Base-by-base conservation (phyloP, 1,140 invertebrate species). In the Gonioctena quinquepunctata region DNA sequence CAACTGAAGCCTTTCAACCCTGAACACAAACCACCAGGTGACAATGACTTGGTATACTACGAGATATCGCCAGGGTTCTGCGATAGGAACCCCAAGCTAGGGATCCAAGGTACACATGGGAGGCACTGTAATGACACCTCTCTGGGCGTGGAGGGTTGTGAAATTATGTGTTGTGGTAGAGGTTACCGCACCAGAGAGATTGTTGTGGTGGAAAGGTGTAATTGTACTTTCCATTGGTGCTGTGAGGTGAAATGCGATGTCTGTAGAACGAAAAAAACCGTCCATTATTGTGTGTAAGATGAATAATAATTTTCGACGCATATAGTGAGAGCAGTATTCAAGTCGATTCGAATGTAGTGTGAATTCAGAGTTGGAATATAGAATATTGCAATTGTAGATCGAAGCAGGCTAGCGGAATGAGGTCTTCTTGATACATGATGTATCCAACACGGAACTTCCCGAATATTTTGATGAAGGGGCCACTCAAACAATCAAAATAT, bases 171-270 rank as follows among this genome's bases (percentile, higher is more conserved):
- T 83, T 99, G 96, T 84, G 95, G 96, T 54, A 88, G 96, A 71
- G 96, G 96, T 25, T 95, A 94, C 86, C 89, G 90, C 71, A 94
- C 94, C 0, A 90, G 95, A 76, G 92, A 94, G 71, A 87, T 92
- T 63, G 88, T 90, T 60, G 92, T 95, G n/a, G 88, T 92, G 69
- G 94, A 96, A 83, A 88, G 96, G 71, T 98, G 96, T 83, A 91
- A 93, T 74, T 98, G 96, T 86, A 96, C 92, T 79, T 98, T 96
- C 86, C 94, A 97, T 82, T 98, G 96, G 96, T 98, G 96, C 84
- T 98, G 96, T 86, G 92, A 96, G 85, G 96, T 98, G 69, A 95
- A 96, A 85, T 98, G 96, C 85, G 94, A 96, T 85, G 85, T 92
- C 70, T 98, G 96, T 85, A 90, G 90, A 77, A 92, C 90, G 66